Base-by-base conservation (phyloP, 2,113 vertebrate species). In the Rhinogobius similis region DNA sequence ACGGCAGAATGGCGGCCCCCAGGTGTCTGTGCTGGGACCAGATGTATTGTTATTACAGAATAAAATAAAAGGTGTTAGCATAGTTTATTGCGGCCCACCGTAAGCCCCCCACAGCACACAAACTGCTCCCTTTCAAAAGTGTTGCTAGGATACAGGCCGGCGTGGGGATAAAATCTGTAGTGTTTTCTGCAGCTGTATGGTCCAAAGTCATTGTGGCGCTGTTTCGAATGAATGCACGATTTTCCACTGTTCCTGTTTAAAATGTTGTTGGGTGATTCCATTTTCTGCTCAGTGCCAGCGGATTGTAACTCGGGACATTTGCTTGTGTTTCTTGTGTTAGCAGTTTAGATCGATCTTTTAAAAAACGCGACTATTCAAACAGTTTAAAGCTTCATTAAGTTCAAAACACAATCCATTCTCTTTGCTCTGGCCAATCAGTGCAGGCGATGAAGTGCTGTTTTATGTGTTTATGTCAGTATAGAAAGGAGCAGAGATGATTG, bases 61-160 rank as follows among this genome's bases (percentile, higher is more conserved):
- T 81, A 76, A 84, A 89, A 86, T 76, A 72, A 76, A 58, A 27
- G 4, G 82, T 83, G 90, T 93, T 92, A 32, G 11, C 76, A 88
- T 90, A 91, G 89, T 93, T 93, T 92, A 90, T 93, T 93, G 89
- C 83, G 71, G 82, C 84, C 38, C 87, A 89, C 82, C 93, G 88
- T 29, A 87, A 82, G 67, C 71, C 86, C 85, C 86, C 82, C 18
- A 39, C 75, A 62, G 87, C 78, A 80, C 69, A 75, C 70, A 87
- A 84, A 90, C 88, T 82, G 85, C 76, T 91, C 80, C 75, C 92
- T 92, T 93, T 92, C 81, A 93, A 90, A 88, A 81, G 79, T 91
- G 95, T 95, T 96, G 95, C 96, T 96, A 95, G 93, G 95, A 95
- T 92, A 95, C 94, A 65, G 70, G 81, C 83, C 65, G 75, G 71